Evolutionary conservation across 1,140 invertebrate genomes (phyloP), one percentile per base, ranked within the genome.

Genomic region (Drosophila kanapiae): DNA sequence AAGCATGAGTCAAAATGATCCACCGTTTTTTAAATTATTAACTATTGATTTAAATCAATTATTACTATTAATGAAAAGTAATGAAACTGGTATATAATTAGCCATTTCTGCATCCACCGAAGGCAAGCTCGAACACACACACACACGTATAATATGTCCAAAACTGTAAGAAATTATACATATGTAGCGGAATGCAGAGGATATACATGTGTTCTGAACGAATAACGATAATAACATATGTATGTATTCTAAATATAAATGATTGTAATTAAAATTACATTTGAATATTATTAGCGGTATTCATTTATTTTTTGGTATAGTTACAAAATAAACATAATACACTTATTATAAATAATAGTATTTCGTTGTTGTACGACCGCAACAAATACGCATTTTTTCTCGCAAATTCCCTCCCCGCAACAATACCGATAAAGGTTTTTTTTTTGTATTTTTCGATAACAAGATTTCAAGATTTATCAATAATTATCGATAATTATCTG

Each of bases 11-110:
- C 83, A 88, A 91, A 54, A 91, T 81, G 80, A 91, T 87, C 87
- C 87, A 91, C 87, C 87, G 87, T 91, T 91, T 81, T 83, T 91
- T 87, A 78, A 91, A 91, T 87, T 80, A 91, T 85, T 83, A 90
- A 79, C 72, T 79, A 76, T 91, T 75, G 79, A 82, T 86, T 91
- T 91, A 82, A 84, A 81, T 78, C 68, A 67, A 84, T 75, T 65
- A 83, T 78, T 69, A 48, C 47, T 45, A 69, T 45, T 58, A 75
- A 75, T 45, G 23, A 61, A 75, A 57, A 13, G 11, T n/a, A 62
- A 65, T 6, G 51, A 53, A 69, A 68, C 37, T 13, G 60, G 49
- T 68, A 35, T 33, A 45, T 40, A 64, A 63, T 64, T 61, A 54
- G 69, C 65, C 53, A 59, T 72, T 54, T 59, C 37, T 59, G 58